These are phyloP conservation scores for Blastobasis lacticolella DNA, from an alignment of 2,888 invertebrate species.

Conservation along the genomic window DNA sequence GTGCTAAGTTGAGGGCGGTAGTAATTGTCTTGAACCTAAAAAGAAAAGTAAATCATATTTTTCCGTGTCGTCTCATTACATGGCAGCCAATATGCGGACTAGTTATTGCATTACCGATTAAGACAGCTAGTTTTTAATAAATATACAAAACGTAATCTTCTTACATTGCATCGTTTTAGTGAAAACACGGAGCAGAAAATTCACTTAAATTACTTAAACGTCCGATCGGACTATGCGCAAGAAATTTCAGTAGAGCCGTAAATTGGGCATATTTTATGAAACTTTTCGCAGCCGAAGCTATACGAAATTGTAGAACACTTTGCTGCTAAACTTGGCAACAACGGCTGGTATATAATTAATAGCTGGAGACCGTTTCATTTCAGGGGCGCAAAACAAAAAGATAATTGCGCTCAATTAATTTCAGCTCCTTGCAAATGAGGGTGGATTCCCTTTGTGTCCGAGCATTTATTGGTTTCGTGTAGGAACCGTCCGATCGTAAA, in stretches of 20 bases:
- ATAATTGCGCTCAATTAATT: conserved; percentile 69
- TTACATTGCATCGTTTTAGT: too few species aligned
- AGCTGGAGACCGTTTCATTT: conserved; percentile 46
- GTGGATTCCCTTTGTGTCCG: conserved; percentile 36
- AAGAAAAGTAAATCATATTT: too few species aligned
- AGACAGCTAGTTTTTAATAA: too few species aligned
- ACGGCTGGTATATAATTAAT: conserved; percentile 52
- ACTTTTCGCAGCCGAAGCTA: conserved; percentile 27
- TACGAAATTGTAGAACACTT: conserved; percentile 33
- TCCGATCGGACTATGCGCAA: conserved; percentile 15
- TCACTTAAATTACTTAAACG: too few species aligned
- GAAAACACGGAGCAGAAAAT: too few species aligned
- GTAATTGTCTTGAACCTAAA: too few species aligned
- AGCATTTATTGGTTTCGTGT: conserved; percentile 48
- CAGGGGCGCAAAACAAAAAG: conserved; percentile 54
- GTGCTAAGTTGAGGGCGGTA: too few species aligned
- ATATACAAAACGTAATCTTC: too few species aligned
- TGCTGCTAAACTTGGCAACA: conserved; percentile 37
- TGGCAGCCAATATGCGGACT: too few species aligned
- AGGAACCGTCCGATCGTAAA: conserved; percentile 4
- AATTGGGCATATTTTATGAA: conserved; percentile 29
- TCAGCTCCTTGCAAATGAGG: conserved; percentile 57
- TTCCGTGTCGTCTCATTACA: too few species aligned
- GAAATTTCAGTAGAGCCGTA: conserved; percentile 21
- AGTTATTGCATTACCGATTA: too few species aligned